Conservation (phyloP, 2,113 vertebrate species). For the Lepidothrix coronata region DNA sequence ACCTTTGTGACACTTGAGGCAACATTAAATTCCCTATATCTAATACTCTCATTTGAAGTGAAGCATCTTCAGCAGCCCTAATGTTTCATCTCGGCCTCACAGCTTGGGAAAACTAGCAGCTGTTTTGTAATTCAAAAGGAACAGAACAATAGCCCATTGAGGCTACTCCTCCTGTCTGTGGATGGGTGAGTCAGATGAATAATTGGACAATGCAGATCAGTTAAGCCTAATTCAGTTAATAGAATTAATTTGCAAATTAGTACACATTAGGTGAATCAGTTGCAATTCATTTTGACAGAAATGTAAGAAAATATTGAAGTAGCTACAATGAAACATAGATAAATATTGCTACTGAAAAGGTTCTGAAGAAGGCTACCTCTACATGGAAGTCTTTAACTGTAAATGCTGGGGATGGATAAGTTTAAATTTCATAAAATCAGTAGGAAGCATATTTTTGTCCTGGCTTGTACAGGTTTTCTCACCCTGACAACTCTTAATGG, state of each 20-base stretch:
- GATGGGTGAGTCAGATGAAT: slow-evolving; percentile 3
- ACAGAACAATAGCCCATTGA: not conserved
- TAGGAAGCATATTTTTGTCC: not conserved
- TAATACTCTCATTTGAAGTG: not conserved
- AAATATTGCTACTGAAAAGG: not conserved
- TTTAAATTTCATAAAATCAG: not conserved
- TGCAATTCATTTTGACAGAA: slow-evolving; percentile 36
- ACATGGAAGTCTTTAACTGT: not conserved
- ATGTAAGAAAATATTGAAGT: slow-evolving; percentile 4
- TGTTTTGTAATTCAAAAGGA: slow-evolving; percentile 6
- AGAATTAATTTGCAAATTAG: slow-evolving; percentile 55
- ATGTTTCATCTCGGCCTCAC: not conserved
- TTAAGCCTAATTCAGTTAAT: slow-evolving; percentile 43
- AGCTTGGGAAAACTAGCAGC: slow-evolving; percentile 26
- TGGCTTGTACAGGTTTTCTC: not conserved
- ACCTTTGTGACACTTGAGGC: not conserved
- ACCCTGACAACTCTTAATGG: not conserved
- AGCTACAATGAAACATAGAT: not conserved
- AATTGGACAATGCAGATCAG: slow-evolving; percentile 28
- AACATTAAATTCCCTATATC: not conserved
- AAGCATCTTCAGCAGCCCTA: slow-evolving; percentile 4
- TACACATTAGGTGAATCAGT: slow-evolving; percentile 34
- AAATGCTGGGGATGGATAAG: not conserved
- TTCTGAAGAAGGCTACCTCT: not conserved
- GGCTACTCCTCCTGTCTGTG: not conserved